Base-by-base conservation (phyloP, 2,888 invertebrate genomes). In the Phalera bucephala region DNA sequence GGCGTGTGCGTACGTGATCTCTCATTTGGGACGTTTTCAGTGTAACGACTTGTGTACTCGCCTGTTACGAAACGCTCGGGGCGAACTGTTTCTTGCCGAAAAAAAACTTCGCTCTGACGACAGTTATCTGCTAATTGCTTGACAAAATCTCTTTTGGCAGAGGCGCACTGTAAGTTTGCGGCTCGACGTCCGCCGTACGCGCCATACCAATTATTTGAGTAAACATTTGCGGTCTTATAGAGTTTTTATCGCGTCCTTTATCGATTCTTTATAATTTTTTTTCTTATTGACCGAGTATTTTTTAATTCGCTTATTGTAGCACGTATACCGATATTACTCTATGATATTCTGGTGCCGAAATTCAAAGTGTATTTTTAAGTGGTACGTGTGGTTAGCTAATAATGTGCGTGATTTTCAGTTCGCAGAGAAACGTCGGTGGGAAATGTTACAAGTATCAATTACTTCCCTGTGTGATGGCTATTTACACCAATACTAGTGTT, bases 381-480 rank as follows among this genome's bases (percentile, higher is more conserved):
- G 72, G 53, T 50, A 40, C 54, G 65, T 54, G 47, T 42, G 33
- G 54, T 51, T 60, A 65, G 64, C 54, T 53, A 59, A 44, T 67
- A 68, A 65, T 55, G 69, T 66, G 78, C 59, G 77, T 75, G 78
- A 75, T 75, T 84, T 85, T 80, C 78, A 84, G 80, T 71, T 80
- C 76, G 66, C 77, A 74, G 76, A 77, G 72, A 60, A 66, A 70
- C 66, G 58, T 45, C 63, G 64, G 67, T 70, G 72, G 64, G 84
- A 82, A 82, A 80, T 80, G 72, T 68, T 68, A 67, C 69, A 68
- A 64, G 79, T 82, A 80, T 83, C 76, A 54, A 74, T 85, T 85
- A 81, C 83, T 85, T 82, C 80, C 83, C 75, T 72, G 71, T 84
- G 82, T 75, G 74, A 80, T 81, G 77, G 75, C 73, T 72, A 69